Percentiles rank a stretch among this genome's conserved stretches.
Conservation (phyloP, 64 coral and sea anemone species). For the Montipora capricornis region DNA sequence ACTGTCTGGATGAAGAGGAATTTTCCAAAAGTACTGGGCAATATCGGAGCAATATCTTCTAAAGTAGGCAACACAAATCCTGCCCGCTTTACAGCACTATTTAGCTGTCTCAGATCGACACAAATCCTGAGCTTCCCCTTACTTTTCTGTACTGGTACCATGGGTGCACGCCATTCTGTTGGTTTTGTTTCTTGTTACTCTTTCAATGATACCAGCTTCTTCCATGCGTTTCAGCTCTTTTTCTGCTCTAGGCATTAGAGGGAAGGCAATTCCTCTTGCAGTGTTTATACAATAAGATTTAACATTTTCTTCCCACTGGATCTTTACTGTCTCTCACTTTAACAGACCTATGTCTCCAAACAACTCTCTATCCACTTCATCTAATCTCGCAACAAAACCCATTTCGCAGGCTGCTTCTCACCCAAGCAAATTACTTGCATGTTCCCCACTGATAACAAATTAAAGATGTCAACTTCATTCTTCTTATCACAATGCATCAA, state of each 20-base stretch:
- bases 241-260: constrained; percentile 44
- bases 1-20: too few species aligned
- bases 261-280: constrained; percentile 57
- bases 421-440: constrained; percentile 15
- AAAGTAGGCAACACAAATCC: constrained; percentile 2
- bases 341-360: constrained; percentile 26
- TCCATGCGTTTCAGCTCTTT: constrained; percentile 42
- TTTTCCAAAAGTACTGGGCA: too few species aligned
- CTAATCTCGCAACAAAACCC: constrained; percentile 7
- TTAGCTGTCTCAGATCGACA: constrained; percentile 53
- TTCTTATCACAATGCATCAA: background rate
- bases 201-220: constrained; percentile 44
- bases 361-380: background rate
- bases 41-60: too few species aligned
- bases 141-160: constrained; percentile 38
- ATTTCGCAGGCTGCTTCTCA: background rate
- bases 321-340: constrained; percentile 31
- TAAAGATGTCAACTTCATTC: background rate
- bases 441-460: background rate
- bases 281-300: constrained; percentile 39
- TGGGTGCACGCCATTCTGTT: constrained; percentile 61
- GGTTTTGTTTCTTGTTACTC: constrained; percentile 12
- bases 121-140: constrained; percentile 61
- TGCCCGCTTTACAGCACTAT: constrained; percentile 54
- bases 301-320: background rate